Evolutionary conservation across 2,888 invertebrate species (phyloP), one percentile per base, ranked within the genome.

Genomic region (Minunthozetes semirufus): DNA sequence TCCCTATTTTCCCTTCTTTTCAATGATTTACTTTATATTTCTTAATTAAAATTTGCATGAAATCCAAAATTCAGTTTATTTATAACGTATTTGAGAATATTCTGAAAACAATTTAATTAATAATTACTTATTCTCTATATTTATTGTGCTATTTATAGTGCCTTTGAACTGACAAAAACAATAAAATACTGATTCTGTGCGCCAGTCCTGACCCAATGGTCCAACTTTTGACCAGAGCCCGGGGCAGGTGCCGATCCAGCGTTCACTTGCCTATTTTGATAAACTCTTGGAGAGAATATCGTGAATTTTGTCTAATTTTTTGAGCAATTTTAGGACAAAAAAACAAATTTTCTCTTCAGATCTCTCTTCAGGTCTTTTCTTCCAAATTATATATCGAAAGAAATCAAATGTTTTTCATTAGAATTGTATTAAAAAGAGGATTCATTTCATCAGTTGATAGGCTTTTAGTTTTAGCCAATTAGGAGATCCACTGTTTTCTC

Each of bases 71-170:
- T 33, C 33, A 33, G 33, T 33, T 33, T 33, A 33, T 33, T 33
- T 9, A 6, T 33, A 33, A 33, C 4, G 13, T 50, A 13, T 8
- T 19, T 50, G 50, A 13, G n/a, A 8, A 19, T 50, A 50, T n/a
- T 50, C 50, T 50, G 19, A 8, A 17, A 33, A 33, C n/a, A 33
- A 9, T 33, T 33, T 9, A 9, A 33, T 33, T 27, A 27, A 8
- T 29, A 27, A 2, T 11, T 17, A 27, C 1, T 61, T 27, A 27
- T 61, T 25, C n/a, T 19, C n/a, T 53, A n/a, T 19, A 53, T 53
- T 53, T 53, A n/a, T 61, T 33, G 61, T 61, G 61, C 61, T 61
- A 61, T 61, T 61, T 61, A 27, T 61, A 61, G 61, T 61, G 61
- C 61, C 61, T 61, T 61, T 15, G 5, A 27, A 61, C 27, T 17